Base-by-base conservation (phyloP, 1,140 invertebrate genomes). In the Dendrolimus kikuchii region DNA sequence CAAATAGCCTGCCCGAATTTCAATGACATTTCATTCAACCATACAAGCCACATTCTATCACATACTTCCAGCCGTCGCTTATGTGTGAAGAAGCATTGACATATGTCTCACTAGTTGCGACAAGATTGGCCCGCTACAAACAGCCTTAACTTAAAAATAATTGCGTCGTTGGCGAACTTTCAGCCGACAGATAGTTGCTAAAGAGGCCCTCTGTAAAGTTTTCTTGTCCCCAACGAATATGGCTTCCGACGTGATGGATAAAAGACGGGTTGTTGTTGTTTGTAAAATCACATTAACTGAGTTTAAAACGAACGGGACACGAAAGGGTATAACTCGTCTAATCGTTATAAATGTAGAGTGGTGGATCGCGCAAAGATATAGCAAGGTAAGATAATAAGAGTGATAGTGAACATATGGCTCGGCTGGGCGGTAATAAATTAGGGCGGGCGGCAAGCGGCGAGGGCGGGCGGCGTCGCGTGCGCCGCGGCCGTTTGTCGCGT, bases 401-500 rank as follows among this genome's bases (percentile, higher is more conserved):
- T 81, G 78, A 81, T 81, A 80, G 71, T 65, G 69, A 55, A 48
- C 39, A 49, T 55, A 49, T 55, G 50, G 53, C 42, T 49, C 10
- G 73, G 76, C 76, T 72, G 79, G 77, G 71, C 67, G 75, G 72
- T 46, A 58, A 70, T 74, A 74, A 72, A 74, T 73, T 64, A 75
- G 62, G 68, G 70, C 62, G 64, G 65, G 62, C 53, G 62, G 59
- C 7, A 37, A n/a, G 40, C 8, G 6, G 55, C 39, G 53, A 60
- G 63, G 55, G 56, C 10, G 55, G 62, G 60, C 49, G 57, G 51
- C 40, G 62, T 83, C 60, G 79, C 82, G 82, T 86, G 82, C 69
- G 74, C 70, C 46, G 51, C 61, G 72, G 75, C 77, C 59, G 80
- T 86, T 86, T 76, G 73, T 74, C 68, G 73, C 64, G 71, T 86